Conservation (phyloP, 2,113 vertebrate genomes). For the Leptobrachium ailaonicum region DNA sequence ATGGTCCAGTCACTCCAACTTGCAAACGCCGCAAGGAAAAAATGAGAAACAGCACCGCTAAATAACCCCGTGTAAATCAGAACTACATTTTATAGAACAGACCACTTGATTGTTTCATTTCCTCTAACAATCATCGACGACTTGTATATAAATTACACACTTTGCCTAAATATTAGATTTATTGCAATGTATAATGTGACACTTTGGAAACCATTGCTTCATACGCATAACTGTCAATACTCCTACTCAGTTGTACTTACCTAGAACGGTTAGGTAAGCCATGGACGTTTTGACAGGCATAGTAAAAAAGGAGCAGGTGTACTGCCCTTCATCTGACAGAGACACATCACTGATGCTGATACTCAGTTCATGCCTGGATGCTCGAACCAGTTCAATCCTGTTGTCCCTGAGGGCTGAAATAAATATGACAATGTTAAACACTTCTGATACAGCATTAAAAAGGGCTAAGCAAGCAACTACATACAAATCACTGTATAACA, state of each 20-base stretch:
- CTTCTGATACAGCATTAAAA: background rate
- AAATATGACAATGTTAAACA: slow-evolving; percentile 15
- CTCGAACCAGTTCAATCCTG: slow-evolving; percentile 91
- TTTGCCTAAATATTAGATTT: too few relatives aligned
- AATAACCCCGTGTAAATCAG: too few relatives aligned
- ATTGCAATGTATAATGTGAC: too few relatives aligned
- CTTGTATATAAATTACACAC: too few relatives aligned
- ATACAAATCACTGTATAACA: background rate
- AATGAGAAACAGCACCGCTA: too few relatives aligned
- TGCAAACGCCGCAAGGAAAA: too few relatives aligned
- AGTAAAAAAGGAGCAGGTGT: slow-evolving; percentile 97
- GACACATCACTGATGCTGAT: slow-evolving; percentile 91
- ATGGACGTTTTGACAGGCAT: slow-evolving; percentile 98
- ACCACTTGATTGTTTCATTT: too few relatives aligned
- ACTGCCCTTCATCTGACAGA: slow-evolving; percentile 93
- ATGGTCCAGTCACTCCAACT: too few relatives aligned
- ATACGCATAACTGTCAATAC: background rate
- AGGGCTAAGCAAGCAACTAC: background rate
- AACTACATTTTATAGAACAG: too few relatives aligned
- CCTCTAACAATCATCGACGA: too few relatives aligned
- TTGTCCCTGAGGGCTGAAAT: slow-evolving; percentile 89
- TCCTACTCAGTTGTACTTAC: slow-evolving; percentile 66
- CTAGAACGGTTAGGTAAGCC: slow-evolving; percentile 93
- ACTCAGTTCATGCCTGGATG: slow-evolving; percentile 91
- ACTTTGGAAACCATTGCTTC: background rate